Evolutionary conservation across 2,113 vertebrate genomes (phyloP).

Genomic region (Coryphaenoides rupestris): DNA sequence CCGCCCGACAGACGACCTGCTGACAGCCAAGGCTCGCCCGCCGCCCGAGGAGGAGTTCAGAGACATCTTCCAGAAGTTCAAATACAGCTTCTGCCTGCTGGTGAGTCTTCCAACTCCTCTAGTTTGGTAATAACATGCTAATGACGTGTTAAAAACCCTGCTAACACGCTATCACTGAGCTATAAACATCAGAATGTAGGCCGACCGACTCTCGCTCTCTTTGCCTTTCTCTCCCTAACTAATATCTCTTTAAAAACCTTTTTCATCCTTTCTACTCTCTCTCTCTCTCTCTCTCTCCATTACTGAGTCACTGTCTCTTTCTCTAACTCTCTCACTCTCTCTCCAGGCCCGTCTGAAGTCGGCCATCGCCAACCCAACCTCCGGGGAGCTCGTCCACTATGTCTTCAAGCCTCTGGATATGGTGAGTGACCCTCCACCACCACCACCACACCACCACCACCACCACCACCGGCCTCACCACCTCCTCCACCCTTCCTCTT

Average conservation of each 20-base stretch:
- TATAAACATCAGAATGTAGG: no score
- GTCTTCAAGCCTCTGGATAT: constrained; percentile 83
- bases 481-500: neutral
- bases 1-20: constrained; percentile 74
- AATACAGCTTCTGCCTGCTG: constrained; percentile 86
- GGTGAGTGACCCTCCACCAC: constrained; percentile 67
- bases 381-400: constrained; percentile 82
- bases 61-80: constrained; percentile 84
- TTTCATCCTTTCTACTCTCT: neutral
- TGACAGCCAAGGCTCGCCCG: constrained; percentile 73
- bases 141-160: no score
- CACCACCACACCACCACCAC: neutral
- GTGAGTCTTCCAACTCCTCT: constrained; percentile 61
- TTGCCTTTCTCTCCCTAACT: neutral
- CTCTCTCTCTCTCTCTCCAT: neutral
- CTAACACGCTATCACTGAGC: no score
- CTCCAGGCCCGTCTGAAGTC: constrained; percentile 78
- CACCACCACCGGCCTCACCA: neutral
- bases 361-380: constrained; percentile 79
- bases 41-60: constrained; percentile 79
- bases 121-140: neutral
- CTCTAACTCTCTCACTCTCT: neutral
- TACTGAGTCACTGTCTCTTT: neutral
- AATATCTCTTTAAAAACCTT: no score
- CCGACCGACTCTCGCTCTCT: no score